A percentile compares a stretch with the other conserved stretches of the same genome.
phyloP scores from a whole-genome alignment of 2,797 vertebrate genomes.

The Myotis vivesi region DNA sequence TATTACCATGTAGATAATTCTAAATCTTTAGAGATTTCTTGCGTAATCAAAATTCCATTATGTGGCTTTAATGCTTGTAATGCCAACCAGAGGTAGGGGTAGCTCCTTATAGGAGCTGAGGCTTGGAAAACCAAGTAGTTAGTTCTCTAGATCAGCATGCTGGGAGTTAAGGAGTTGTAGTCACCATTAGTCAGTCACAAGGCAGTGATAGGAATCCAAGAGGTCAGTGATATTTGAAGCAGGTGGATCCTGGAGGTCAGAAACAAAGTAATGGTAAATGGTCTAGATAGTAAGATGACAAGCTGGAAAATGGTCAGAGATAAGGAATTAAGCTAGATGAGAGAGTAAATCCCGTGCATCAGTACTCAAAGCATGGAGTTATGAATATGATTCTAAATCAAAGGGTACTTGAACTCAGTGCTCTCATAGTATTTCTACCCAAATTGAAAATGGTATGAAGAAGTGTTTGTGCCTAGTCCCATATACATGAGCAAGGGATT shows the following conservation, averaged over 20 bases:
- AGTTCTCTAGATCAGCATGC: slow-evolving; percentile 40
- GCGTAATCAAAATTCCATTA: slow-evolving; percentile 30
- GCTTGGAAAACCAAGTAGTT: slow-evolving; percentile 34
- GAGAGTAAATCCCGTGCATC: slow-evolving; percentile 24
- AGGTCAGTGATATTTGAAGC: slow-evolving; percentile 49
- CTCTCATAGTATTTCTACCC: background rate
- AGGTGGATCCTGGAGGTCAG: slow-evolving; percentile 47
- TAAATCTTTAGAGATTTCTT: background rate
- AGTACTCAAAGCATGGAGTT: background rate
- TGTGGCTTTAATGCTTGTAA: background rate
- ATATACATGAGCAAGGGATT: background rate
- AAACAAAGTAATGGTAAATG: slow-evolving; percentile 61
- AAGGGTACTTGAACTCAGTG: background rate
- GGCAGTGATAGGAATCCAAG: slow-evolving; percentile 39
- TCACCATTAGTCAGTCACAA: slow-evolving; percentile 46
- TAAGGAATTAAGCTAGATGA: background rate
- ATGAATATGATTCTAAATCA: slow-evolving; percentile 40
- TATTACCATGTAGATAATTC: slow-evolving; percentile 27
- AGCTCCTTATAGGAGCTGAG: slow-evolving; percentile 19
- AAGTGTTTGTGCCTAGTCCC: slow-evolving; percentile 18
- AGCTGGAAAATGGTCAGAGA: background rate
- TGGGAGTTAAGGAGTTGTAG: slow-evolving; percentile 46
- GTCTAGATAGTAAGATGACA: background rate
- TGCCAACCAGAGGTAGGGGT: background rate
- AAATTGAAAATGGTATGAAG: slow-evolving; percentile 12